phyloP scores from a whole-genome alignment of 2,797 vertebrate genomes.

The Lemur catta region DNA sequence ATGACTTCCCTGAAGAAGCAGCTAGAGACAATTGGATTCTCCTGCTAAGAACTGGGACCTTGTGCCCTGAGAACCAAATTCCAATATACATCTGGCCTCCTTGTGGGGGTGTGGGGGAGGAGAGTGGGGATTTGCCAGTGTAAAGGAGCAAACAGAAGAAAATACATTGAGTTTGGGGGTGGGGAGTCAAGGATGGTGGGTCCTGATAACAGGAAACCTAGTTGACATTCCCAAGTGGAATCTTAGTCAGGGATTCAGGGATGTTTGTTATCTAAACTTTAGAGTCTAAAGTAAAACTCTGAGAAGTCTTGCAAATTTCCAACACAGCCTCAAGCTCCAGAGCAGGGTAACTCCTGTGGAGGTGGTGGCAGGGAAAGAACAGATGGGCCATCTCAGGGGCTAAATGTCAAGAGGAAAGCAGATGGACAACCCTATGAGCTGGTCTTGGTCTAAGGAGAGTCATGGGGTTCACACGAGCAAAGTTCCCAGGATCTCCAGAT shows the following conservation, averaged over 20 bases:
- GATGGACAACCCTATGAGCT: background rate
- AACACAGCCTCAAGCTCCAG: background rate
- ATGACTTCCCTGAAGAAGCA: slow-evolving; percentile 23
- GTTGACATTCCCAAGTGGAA: background rate
- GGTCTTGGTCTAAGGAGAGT: background rate
- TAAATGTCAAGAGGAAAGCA: background rate
- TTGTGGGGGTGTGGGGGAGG: background rate
- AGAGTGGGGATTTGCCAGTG: background rate
- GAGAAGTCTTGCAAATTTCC: slow-evolving; percentile 15
- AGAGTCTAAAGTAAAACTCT: slow-evolving; percentile 40
- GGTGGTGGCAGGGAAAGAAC: background rate
- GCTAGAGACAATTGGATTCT: slow-evolving; percentile 10
- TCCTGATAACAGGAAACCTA: background rate
- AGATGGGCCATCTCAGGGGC: background rate
- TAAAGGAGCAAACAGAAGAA: background rate
- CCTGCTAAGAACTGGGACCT: background rate
- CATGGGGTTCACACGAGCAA: background rate
- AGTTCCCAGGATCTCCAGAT: slow-evolving; percentile 2
- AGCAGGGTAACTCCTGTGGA: background rate
- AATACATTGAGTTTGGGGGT: background rate
- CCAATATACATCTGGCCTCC: background rate
- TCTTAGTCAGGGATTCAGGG: background rate
- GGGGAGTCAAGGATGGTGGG: background rate
- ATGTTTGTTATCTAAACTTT: slow-evolving; percentile 23
- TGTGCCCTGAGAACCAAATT: slow-evolving; percentile 5